These are phyloP conservation scores for Sinohyriopsis cumingii DNA, from an alignment of 2,888 invertebrate genomes.

Conservation along the genomic window DNA sequence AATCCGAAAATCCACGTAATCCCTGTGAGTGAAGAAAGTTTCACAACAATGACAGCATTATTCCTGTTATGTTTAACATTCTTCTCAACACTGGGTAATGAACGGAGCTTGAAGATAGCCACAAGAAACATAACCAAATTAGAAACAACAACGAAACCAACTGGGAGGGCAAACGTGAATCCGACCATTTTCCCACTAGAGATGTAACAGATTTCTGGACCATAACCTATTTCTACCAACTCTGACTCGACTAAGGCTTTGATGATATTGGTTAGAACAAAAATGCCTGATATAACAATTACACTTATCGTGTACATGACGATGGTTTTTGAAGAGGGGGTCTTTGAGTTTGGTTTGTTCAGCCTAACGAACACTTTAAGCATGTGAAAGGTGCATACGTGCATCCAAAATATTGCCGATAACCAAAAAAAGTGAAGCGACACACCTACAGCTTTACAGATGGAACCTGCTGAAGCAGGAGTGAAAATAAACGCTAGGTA, in stretches of 20 bases:
- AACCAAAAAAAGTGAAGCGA: constrained; percentile 28
- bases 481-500: constrained; percentile 7
- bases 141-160: constrained; percentile 7
- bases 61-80: constrained; percentile 22
- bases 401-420: constrained; percentile 30
- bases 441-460: constrained; percentile 20
- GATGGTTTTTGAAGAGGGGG: constrained; percentile 6
- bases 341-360: neutral
- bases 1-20: constrained; percentile 29
- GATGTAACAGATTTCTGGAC: constrained; percentile 21
- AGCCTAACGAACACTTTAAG: constrained; percentile 9
- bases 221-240: constrained; percentile 17
- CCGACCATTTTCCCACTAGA: constrained; percentile 14
- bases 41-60: constrained; percentile 14
- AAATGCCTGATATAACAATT: constrained; percentile 4
- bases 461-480: constrained; percentile 6
- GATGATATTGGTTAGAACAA: constrained; percentile 14
- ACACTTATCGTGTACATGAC: constrained; percentile 11
- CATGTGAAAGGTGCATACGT: constrained; percentile 26
- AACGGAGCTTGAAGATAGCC: constrained; percentile 7
- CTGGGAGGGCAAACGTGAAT: constrained; percentile 21
- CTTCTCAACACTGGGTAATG: constrained; percentile 6
- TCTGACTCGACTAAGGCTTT: constrained; percentile 5
- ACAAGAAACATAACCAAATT: constrained; percentile 21
- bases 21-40: constrained; percentile 26